These are phyloP conservation scores for Nicator chloris DNA, from an alignment of 2,113 vertebrate species.

Conservation along the genomic window DNA sequence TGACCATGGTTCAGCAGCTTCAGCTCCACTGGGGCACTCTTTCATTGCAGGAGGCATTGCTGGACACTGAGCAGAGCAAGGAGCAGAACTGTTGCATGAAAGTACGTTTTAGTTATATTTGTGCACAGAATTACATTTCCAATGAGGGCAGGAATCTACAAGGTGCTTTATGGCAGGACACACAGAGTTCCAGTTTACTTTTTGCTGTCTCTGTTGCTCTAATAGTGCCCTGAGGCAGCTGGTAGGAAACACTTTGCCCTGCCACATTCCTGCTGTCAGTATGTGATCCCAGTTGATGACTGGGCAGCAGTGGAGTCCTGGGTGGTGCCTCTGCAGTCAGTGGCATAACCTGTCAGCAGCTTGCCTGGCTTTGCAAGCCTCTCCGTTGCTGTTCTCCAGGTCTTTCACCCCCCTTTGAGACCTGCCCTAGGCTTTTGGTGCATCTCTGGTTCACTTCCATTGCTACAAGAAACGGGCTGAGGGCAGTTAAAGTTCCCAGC, in stretches of 20 bases:
- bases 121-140: background rate
- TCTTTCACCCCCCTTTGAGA: accelerated
- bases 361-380: background rate
- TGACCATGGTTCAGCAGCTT: background rate
- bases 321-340: background rate
- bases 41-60: background rate
- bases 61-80: accelerated
- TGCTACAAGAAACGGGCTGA: background rate
- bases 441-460: background rate
- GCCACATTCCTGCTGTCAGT: background rate
- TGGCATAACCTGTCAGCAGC: background rate
- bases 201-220: background rate
- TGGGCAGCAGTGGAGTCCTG: background rate
- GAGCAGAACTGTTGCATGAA: background rate
- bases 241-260: background rate
- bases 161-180: background rate
- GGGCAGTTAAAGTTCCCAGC: background rate
- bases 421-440: background rate
- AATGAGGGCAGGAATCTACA: background rate
- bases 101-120: background rate
- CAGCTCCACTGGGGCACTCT: background rate
- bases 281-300: background rate
- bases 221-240: background rate
- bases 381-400: background rate
- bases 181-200: background rate